Conservation (phyloP, 2,888 invertebrate genomes). For the Muscina levida region DNA sequence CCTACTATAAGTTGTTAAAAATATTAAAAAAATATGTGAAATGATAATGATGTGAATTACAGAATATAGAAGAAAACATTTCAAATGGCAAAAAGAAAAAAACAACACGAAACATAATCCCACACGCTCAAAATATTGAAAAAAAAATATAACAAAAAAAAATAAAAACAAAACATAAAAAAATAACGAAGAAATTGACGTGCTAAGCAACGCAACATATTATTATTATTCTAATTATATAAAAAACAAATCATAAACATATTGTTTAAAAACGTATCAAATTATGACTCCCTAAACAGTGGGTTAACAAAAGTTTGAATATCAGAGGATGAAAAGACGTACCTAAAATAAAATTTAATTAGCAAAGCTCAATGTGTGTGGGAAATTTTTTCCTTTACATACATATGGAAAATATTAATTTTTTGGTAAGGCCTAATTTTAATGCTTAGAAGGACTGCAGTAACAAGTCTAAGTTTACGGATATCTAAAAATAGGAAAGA, state of each 20-base stretch:
- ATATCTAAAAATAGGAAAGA: too few species aligned
- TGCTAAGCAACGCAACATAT: constrained; percentile 62
- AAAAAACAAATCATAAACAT: constrained; percentile 23
- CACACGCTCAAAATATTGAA: constrained; percentile 58
- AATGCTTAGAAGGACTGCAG: too few species aligned
- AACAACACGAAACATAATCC: constrained; percentile 63
- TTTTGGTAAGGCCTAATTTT: too few species aligned
- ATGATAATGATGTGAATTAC: background rate
- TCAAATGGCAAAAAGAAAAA: constrained; percentile 54
- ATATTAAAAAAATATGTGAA: constrained; percentile 31
- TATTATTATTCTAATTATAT: constrained; percentile 19
- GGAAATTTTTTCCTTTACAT: too few species aligned
- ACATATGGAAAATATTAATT: too few species aligned
- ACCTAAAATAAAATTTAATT: too few species aligned
- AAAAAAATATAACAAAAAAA: constrained; percentile 16
- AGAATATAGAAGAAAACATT: constrained; percentile 42
- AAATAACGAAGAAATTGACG: constrained; percentile 39
- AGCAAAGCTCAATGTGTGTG: too few species aligned
- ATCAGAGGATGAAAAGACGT: too few species aligned
- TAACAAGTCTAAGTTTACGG: too few species aligned
- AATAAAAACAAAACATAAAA: background rate
- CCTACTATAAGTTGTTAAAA: constrained; percentile 50
- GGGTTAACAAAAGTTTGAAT: constrained; percentile 1
- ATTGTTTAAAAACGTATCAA: constrained; percentile 60
- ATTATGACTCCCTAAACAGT: constrained; percentile 20